Evolutionary conservation across 2,113 vertebrate species (phyloP), one percentile per base, ranked within the genome.

Genomic region (Ardeotis arabs): DNA sequence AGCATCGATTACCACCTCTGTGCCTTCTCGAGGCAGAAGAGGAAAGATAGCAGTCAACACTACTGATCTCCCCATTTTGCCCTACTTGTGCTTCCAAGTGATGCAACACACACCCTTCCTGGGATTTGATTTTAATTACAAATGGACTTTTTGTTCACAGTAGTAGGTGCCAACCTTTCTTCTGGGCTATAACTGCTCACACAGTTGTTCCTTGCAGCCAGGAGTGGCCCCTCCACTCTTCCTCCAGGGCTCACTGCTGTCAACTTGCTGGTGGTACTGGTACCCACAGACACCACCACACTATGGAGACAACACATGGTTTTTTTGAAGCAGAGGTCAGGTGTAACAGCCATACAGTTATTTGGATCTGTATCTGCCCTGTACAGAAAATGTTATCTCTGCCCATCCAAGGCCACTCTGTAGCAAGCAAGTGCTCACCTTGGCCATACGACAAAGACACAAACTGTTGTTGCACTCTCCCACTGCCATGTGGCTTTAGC

Each of bases 111-210:
- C 15, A 10, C 20, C 41, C n/a, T 89, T 91, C 53, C 70, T 58
- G 45, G 58, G 70, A 62, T 76, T 76, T 85, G 24, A 5, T 84
- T 92, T 70, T 59, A 74, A 50, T 90, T 90, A 77, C 72, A 86
- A 58, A 88, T 0, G 0, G 73, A 10, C 4, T 59, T 89, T 64
- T 66, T 84, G 41, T 66, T 84, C 68, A 33, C 50, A 5, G 27
- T n/a, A 52, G 55, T 45, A 78, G 21, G 27, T 84, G 52, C 56
- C 79, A 89, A 29, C 66, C 50, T 74, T 89, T 49, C 44, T 81
- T 66, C 35, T 0, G 2, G 56, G 28, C 27, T 90, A 50, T 47
- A 59, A 12, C n/a, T 77, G 31, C 55, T 84, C 33, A 12, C 0
- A 1, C 2, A 28, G 50, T 47, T 83, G 63, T 18, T 88, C 35